These are phyloP conservation scores for Phasianus colchicus DNA, from an alignment of 2,113 vertebrate species.

Conservation along the genomic window DNA sequence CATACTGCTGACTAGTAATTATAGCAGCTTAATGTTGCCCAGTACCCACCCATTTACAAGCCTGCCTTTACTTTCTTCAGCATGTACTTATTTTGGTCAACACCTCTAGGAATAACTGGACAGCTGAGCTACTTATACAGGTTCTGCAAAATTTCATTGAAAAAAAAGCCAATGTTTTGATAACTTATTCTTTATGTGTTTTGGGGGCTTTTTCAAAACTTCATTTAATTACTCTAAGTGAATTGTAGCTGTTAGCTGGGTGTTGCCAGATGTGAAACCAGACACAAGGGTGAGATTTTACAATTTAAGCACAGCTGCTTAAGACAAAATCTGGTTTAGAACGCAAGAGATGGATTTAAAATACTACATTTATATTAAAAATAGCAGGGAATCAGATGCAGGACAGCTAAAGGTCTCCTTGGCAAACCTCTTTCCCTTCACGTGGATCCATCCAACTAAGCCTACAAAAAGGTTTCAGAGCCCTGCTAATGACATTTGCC, in stretches of 20 bases:
- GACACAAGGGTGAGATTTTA: constrained; percentile 83
- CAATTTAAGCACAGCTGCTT: constrained; percentile 79
- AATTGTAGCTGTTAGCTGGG: constrained; percentile 75
- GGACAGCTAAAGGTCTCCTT: constrained; percentile 63
- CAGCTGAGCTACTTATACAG: constrained; percentile 53
- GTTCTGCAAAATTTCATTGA: constrained; percentile 42
- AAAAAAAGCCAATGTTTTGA: constrained; percentile 65
- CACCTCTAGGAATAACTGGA: constrained; percentile 63
- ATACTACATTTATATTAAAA: constrained; percentile 74
- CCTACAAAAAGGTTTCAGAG: background rate
- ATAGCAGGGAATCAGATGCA: constrained; percentile 46
- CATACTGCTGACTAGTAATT: constrained; percentile 76
- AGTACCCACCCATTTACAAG: constrained; percentile 69
- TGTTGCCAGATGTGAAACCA: constrained; percentile 84
- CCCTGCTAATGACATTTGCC: background rate
- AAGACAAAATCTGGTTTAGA: constrained; percentile 74
- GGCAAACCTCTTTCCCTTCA: constrained; percentile 53
- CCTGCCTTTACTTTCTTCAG: constrained; percentile 55
- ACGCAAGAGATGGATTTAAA: constrained; percentile 72
- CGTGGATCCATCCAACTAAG: constrained; percentile 15
- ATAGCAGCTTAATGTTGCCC: constrained; percentile 63
- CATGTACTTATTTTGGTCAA: constrained; percentile 73
- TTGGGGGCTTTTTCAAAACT: constrained; percentile 50
- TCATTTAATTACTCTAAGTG: constrained; percentile 77
- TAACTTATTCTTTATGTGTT: constrained; percentile 59